Evolutionary conservation across 2,797 vertebrate species (phyloP), one percentile per base, ranked within the genome.

Genomic region (Zenarchopterus dispar): DNA sequence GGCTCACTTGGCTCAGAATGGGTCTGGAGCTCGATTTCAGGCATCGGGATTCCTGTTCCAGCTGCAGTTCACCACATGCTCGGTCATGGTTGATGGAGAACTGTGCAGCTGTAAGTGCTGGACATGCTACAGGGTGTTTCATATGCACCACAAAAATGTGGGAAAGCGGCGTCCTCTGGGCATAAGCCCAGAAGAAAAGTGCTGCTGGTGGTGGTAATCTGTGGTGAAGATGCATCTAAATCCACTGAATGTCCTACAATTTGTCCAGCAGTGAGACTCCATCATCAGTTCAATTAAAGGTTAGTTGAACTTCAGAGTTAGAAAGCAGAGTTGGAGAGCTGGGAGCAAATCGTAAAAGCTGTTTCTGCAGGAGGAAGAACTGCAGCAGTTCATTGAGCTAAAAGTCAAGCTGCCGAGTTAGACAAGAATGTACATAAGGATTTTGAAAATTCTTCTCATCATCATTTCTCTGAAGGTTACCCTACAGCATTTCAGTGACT

Each of bases 341-440:
- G n/a, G n/a, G n/a, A n/a, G n/a, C n/a, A 24, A 24, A 24, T 24
- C 2, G 5, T 24, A 2, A 23, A 67, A 60, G 43, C 48, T 39
- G 39, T 52, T 33, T 50, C 48, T 63, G 53, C 62, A 52, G 56
- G 43, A 48, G 39, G 10, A 1, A 16, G 24, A 43, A 31, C 4
- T 15, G 51, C 28, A 24, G 24, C 2, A 65, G 44, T 68, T 58
- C 71, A 43, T 58, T 22, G 57, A 49, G 44, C 56, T 46, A 33
- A 1, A 45, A 64, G 67, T 56, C 70, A 60, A 73, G 50, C 51
- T 50, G 39, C 49, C 42, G 53, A 11, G 11, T 52, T 5, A 24
- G n/a, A n/a, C n/a, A n/a, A n/a, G n/a, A n/a, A n/a, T n/a, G n/a
- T n/a, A n/a, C n/a, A 24, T 24, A 24, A 24, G 24, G 5, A 24